Conservation (phyloP, 1,140 invertebrate species). For the Trichoplusia ni region DNA sequence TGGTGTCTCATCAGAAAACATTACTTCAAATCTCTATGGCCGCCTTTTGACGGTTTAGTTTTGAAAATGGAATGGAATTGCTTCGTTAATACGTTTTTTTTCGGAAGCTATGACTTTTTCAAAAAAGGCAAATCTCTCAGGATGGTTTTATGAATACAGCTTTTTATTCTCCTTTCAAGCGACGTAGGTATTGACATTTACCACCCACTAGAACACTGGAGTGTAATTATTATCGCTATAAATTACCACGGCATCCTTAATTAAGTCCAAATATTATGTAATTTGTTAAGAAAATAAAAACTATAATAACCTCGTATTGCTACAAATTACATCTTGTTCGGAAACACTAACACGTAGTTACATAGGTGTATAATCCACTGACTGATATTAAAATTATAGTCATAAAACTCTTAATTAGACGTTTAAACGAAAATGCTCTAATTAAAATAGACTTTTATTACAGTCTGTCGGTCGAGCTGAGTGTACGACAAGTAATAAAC, state of each 20-base stretch:
- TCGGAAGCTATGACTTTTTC: background rate
- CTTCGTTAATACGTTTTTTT: constrained; percentile 2
- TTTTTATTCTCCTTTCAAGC: too few relatives aligned
- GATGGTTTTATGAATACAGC: too few relatives aligned
- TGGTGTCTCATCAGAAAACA: constrained; percentile 78
- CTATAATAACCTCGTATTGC: background rate
- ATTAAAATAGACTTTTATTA: constrained; percentile 71
- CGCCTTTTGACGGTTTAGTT: constrained; percentile 41
- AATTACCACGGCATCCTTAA: too few relatives aligned
- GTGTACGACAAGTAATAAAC: constrained; percentile 66
- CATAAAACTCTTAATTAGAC: constrained; percentile 59
- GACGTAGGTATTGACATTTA: too few relatives aligned
- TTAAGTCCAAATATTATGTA: too few relatives aligned
- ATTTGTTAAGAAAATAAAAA: background rate
- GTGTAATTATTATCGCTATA: too few relatives aligned
- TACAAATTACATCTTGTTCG: constrained; percentile 16
- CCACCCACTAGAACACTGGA: too few relatives aligned
- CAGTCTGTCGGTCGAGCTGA: constrained; percentile 10
- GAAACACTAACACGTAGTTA: constrained; percentile 7
- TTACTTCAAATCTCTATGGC: constrained; percentile 75
- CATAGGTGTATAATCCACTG: constrained; percentile 12
- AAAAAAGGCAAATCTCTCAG: too few relatives aligned
- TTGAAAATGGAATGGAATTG: constrained; percentile 21
- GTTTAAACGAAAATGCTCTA: constrained; percentile 62
- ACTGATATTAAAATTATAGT: constrained; percentile 38